Evolutionary conservation across 2,797 vertebrate species (phyloP), one percentile per base, ranked within the genome.

Genomic region (Takifugu ocellatus): DNA sequence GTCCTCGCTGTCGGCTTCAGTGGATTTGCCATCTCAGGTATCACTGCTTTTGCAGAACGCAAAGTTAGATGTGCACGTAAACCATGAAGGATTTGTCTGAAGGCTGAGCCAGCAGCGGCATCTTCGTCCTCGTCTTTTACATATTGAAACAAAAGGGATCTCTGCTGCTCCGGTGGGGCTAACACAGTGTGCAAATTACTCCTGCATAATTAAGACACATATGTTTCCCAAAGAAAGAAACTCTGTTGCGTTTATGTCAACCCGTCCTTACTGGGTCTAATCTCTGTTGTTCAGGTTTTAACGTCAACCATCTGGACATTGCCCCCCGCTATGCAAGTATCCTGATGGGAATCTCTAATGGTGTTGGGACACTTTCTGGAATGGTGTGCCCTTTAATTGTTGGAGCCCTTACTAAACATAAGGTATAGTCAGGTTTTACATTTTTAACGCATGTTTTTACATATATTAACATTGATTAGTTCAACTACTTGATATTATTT

Each of bases 361-460:
- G 97, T 0, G 97, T 98, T 55, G 97, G 97, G 31, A 99, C 97
- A 0, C 89, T 99, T 49, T 99, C 97, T 0, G 97, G 97, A 62
- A 99, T 99, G 97, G 95, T 99, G 69, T 99, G 97, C 70, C 97
- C 97, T 0, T 89, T 99, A 54, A 99, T 99, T 16, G 97, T 99
- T 3, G 97, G 97, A 50, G 94, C 95, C 12, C 90, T 99, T 89
- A 99, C 97, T 1, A 98, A 91, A 83, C 86, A 98, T 77, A 99
- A 99, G 94, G 96, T 97, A 92, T 63, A 11, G 4, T 8, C 25
- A 12, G 2, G 11, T 52, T 14, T 51, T 66, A 46, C 33, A 12
- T 49, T n/a, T 6, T 1, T 27, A 27, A 16, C 25, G 17, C 24
- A 29, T 42, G 11, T 44, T 27, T 49, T 39, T 26, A 59, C 25